Evolutionary conservation across 2,888 invertebrate species (phyloP), one percentile per base, ranked within the genome.

Genomic region (Folsomia manolachei): DNA sequence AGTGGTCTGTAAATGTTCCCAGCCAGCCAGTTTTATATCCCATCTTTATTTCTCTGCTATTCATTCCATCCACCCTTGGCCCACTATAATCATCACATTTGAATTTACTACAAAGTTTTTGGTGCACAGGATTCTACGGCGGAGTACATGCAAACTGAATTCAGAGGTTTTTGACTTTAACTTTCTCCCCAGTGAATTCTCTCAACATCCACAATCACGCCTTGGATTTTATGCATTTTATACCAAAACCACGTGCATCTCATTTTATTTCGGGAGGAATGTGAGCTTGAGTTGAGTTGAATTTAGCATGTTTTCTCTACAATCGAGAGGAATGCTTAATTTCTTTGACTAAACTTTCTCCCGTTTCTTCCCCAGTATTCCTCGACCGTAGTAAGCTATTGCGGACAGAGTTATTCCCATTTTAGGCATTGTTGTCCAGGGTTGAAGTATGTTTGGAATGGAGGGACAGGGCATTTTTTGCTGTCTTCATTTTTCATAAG

Each of bases 1-100:
- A 64, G 64, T 64, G 64, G 64, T 64, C 4, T 64, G 27, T 21
- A 64, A 39, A 39, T 39, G 39, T 39, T 39, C 39, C n/a, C n/a
- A n/a, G 39, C 14, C 14, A 64, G 26, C n/a, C 21, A 25, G n/a
- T 64, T 64, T 64, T 64, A 64, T 64, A 27, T 64, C 27, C 27
- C 4, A 14, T 23, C 25, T 62, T 18, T 7, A 60, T 62, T 62
- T 62, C 62, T 25, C 62, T 62, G 4, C 39, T 9, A 39, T 39
- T 39, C 39, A 39, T 39, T 39, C 14, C 39, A 39, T 14, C 14
- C 14, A 14, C 14, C 14, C 14, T 39, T 39, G 39, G 39, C 39
- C 14, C 39, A 14, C 14, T 14, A 39, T 14, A 39, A 14, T 39
- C 39, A 39, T 39, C 39, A 39, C 39, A 39, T 39, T 39, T 39